phyloP scores from a whole-genome alignment of 2,113 vertebrate genomes.

The Synchiropus splendidus region DNA sequence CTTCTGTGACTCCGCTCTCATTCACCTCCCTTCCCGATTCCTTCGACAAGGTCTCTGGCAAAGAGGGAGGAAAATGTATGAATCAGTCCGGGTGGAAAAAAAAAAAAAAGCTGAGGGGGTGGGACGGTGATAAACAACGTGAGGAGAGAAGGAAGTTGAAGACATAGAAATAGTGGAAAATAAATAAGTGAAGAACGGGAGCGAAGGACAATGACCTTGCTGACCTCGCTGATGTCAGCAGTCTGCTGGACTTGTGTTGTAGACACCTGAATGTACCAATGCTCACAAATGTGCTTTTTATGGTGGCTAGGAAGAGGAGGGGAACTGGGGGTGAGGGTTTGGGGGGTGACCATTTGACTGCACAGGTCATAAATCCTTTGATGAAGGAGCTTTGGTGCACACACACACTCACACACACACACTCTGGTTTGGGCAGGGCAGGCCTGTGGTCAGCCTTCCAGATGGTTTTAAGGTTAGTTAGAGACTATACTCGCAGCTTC shows the following conservation, averaged over 20 bases:
- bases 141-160: conserved; percentile 3
- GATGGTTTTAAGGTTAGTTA: conserved; percentile 64
- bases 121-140: neutral
- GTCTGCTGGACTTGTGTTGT: conserved; percentile 12
- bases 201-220: conserved; percentile 18
- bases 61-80: conserved; percentile 73
- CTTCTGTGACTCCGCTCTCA: neutral
- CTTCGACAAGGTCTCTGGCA: conserved; percentile 64
- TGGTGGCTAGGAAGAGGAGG: neutral
- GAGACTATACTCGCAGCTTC: conserved; percentile 50
- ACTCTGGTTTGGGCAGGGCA: conserved; percentile 46
- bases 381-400: conserved; percentile 40
- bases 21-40: conserved; percentile 25
- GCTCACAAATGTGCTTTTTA: conserved; percentile 16
- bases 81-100: conserved; percentile 53
- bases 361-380: conserved; percentile 55
- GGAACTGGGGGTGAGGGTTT: conserved; percentile 13
- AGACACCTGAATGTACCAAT: conserved; percentile 26
- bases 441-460: conserved; percentile 51
- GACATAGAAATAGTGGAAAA: conserved; percentile 22
- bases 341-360: conserved; percentile 55
- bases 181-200: conserved; percentile 15
- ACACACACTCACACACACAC: conserved; percentile 19
- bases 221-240: conserved; percentile 43
- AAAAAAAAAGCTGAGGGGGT: conserved; percentile 17